phyloP scores from a whole-genome alignment of 1,140 invertebrate species.

The Zeugodacus cucurbitae region DNA sequence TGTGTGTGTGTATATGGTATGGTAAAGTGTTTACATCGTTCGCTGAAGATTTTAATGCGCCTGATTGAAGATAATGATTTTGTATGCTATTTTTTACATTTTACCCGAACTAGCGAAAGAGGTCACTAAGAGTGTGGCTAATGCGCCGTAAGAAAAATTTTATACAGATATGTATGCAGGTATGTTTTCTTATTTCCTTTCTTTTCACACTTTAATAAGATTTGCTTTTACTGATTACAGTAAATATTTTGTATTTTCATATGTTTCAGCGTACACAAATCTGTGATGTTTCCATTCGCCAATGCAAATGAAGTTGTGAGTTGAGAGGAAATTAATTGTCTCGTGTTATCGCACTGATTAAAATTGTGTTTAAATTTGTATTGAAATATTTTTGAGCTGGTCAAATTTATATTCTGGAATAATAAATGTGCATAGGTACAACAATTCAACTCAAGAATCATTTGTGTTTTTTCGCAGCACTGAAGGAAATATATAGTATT shows the following conservation, averaged over 20 bases:
- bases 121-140: slow-evolving; percentile 35
- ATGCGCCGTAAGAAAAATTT: not conserved
- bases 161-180: not conserved
- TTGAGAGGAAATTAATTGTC: not conserved
- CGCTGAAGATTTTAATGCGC: not conserved
- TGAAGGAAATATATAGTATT: no score
- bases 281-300: not conserved
- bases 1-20: not conserved
- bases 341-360: not conserved
- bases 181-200: not conserved
- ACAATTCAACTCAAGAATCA: no score
- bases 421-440: no score
- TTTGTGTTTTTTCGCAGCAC: no score
- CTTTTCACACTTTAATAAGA: slow-evolving; percentile 4
- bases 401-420: not conserved
- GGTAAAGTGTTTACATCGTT: not conserved
- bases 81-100: not conserved
- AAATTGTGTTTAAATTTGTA: no score
- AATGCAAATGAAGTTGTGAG: not conserved
- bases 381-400: not conserved
- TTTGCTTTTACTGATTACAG: not conserved
- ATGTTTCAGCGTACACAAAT: not conserved
- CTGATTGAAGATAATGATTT: slow-evolving; percentile 2
- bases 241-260: not conserved
- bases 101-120: not conserved